Conservation (phyloP, 2,113 vertebrate species). For the Dasyurus viverrinus region DNA sequence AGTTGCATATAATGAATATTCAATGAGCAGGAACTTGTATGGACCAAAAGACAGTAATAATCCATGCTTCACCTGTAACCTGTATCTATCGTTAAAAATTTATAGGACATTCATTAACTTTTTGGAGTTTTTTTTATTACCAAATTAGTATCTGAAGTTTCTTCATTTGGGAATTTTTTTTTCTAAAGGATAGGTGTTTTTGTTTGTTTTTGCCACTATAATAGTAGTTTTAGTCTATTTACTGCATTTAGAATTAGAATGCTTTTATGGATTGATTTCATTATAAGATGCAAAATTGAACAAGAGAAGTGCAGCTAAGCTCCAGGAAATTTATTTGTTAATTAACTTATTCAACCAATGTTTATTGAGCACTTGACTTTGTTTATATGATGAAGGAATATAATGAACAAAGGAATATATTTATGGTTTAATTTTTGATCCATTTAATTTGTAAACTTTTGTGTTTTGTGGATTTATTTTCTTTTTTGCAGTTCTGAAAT, state of each 20-base stretch:
- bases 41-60: background rate
- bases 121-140: background rate
- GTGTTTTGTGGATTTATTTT: background rate
- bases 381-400: background rate
- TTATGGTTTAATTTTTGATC: background rate
- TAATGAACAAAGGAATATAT: background rate
- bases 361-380: background rate
- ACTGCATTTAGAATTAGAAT: background rate
- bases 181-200: background rate
- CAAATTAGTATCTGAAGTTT: background rate
- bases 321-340: background rate
- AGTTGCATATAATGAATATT: background rate
- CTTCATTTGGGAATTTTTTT: background rate
- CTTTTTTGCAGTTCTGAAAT: background rate
- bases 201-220: background rate
- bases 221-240: background rate
- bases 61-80: background rate
- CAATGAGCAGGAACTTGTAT: background rate
- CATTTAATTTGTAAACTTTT: background rate
- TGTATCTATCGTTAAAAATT: background rate
- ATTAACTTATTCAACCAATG: background rate
- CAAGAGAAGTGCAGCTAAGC: background rate
- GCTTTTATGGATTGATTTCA: background rate
- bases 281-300: background rate
- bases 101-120: background rate